Conservation (phyloP, 2,888 invertebrate genomes). For the Crepidodera aurea region DNA sequence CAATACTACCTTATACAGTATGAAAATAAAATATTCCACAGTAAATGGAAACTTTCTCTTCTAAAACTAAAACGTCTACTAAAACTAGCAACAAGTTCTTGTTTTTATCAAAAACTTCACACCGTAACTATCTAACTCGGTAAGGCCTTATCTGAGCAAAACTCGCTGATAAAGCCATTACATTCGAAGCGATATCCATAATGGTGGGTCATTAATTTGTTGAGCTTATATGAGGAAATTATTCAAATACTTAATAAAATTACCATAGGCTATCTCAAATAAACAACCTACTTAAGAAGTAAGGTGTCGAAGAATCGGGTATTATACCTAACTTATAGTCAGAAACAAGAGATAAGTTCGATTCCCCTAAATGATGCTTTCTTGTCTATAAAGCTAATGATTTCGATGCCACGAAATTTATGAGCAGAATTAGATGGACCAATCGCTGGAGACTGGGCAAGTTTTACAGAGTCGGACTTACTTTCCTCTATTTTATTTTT, state of each 20-base stretch:
- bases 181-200: constrained; percentile 33
- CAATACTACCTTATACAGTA: no score
- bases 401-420: constrained; percentile 33
- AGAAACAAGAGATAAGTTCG: constrained; percentile 39
- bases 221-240: constrained; percentile 42
- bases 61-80: no score
- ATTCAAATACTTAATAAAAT: constrained; percentile 42
- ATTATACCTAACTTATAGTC: constrained; percentile 39
- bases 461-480: constrained; percentile 18
- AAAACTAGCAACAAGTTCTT: background rate
- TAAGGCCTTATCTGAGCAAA: constrained; percentile 28
- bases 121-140: background rate
- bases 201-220: constrained; percentile 39
- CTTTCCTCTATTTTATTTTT: no score
- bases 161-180: constrained; percentile 36
- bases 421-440: constrained; percentile 31
- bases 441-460: constrained; percentile 23
- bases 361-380: constrained; percentile 36
- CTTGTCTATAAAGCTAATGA: constrained; percentile 37
- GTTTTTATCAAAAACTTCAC: background rate
- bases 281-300: constrained; percentile 40
- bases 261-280: constrained; percentile 38
- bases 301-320: constrained; percentile 45
- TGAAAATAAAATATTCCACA: no score
- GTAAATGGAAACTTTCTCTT: background rate